These are phyloP conservation scores for Ceryle rudis DNA, from an alignment of 2,797 vertebrate species.

Conservation along the genomic window DNA sequence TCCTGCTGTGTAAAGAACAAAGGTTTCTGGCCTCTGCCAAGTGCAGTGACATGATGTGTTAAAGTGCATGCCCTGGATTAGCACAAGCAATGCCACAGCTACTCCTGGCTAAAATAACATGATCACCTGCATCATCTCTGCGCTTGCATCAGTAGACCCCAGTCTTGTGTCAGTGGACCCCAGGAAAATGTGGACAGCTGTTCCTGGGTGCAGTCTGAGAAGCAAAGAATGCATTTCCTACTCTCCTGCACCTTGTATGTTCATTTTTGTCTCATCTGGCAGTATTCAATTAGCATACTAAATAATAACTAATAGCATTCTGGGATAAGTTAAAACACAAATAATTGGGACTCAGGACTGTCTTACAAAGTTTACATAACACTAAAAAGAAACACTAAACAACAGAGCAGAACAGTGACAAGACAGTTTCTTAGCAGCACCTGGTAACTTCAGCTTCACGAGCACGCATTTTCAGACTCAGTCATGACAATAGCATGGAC, in stretches of 20 bases:
- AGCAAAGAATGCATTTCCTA: background rate
- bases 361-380: background rate
- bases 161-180: background rate
- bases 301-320: background rate
- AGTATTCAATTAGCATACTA: background rate
- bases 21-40: background rate
- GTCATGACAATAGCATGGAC: background rate
- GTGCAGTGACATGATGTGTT: background rate
- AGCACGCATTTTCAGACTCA: background rate
- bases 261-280: background rate
- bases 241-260: background rate
- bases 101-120: background rate
- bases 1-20: conserved; percentile 2
- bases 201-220: background rate
- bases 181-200: background rate
- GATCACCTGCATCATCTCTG: background rate
- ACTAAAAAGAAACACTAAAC: background rate
- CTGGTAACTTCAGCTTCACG: background rate
- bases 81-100: background rate
- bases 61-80: background rate
- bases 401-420: background rate
- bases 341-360: background rate
- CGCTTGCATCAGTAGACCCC: background rate
- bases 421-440: background rate
- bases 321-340: background rate